These are phyloP conservation scores for Drosophila robusta DNA, from an alignment of 2,888 invertebrate genomes.

Conservation along the genomic window DNA sequence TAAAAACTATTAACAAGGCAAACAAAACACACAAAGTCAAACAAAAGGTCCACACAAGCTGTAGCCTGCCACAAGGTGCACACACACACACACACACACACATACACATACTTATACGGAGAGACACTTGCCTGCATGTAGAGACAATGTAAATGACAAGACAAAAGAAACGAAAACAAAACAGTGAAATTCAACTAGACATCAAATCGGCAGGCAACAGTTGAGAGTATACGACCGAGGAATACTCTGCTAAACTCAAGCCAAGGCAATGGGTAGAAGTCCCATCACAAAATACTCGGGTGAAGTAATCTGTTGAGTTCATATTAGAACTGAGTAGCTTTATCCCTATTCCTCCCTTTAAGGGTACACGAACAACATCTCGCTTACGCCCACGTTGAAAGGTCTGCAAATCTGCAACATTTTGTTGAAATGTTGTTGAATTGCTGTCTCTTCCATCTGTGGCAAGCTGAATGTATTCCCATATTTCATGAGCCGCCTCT, in stretches of 20 bases:
- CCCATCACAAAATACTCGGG: background rate
- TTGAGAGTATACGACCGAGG: background rate
- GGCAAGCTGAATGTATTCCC: constrained; percentile 25
- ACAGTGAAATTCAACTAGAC: background rate
- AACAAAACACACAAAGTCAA: constrained; percentile 48
- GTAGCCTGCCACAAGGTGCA: constrained; percentile 20
- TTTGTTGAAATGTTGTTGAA: constrained; percentile 32
- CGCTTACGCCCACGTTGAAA: background rate
- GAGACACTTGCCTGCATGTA: constrained; percentile 3
- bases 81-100: background rate
- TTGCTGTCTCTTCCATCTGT: constrained; percentile 12
- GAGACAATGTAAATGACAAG: constrained; percentile 7
- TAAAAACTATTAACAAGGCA: constrained; percentile 64
- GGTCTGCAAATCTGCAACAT: constrained; percentile 33
- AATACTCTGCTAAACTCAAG: background rate
- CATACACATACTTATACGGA: background rate
- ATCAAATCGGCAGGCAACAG: background rate
- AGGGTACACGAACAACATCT: constrained; percentile 1
- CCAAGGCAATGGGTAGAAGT: too few species aligned
- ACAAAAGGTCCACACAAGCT: constrained; percentile 40
- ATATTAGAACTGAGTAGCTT: background rate
- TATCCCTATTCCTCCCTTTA: background rate
- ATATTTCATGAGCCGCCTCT: constrained; percentile 47
- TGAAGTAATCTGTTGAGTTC: background rate
- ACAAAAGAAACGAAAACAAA: constrained; percentile 4